phyloP scores from a whole-genome alignment of 2,888 invertebrate genomes.

The Nomada fabriciana region DNA sequence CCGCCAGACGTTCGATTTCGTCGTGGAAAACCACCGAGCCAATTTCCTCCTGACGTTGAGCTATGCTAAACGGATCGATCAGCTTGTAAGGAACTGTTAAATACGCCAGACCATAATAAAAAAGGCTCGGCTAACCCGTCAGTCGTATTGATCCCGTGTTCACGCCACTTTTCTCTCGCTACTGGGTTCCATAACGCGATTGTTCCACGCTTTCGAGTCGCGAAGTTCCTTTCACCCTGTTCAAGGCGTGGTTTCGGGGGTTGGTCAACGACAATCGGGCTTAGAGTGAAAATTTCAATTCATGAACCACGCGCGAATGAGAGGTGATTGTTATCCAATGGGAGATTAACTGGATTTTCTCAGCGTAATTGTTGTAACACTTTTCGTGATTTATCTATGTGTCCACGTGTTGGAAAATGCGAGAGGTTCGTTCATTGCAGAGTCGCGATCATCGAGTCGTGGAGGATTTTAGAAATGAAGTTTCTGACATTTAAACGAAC shows the following conservation, averaged over 20 bases:
- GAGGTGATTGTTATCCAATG: neutral
- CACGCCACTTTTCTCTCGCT: constrained; percentile 1
- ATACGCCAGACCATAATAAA: constrained; percentile 50
- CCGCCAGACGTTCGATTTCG: constrained; percentile 9
- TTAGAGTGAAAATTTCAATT: neutral
- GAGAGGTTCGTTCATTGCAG: neutral
- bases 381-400: neutral
- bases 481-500: too few relatives aligned
- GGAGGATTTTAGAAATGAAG: neutral
- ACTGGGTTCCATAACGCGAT: neutral
- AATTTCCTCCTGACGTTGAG: constrained; percentile 21
- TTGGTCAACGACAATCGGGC: neutral
- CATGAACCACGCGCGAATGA: neutral
- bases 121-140: constrained; percentile 29
- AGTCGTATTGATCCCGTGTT: constrained; percentile 42
- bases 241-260: neutral
- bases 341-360: neutral
- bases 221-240: constrained; percentile 1
- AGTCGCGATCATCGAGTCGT: too few relatives aligned
- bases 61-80: constrained; percentile 60
- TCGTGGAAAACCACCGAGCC: constrained; percentile 29
- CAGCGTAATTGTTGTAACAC: neutral
- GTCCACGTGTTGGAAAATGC: neutral
- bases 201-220: constrained; percentile 1
- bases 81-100: constrained; percentile 44